Evolutionary conservation across 1,140 invertebrate species (phyloP), one percentile per base, ranked within the genome.

Genomic region (Hylaeus volcanicus): DNA sequence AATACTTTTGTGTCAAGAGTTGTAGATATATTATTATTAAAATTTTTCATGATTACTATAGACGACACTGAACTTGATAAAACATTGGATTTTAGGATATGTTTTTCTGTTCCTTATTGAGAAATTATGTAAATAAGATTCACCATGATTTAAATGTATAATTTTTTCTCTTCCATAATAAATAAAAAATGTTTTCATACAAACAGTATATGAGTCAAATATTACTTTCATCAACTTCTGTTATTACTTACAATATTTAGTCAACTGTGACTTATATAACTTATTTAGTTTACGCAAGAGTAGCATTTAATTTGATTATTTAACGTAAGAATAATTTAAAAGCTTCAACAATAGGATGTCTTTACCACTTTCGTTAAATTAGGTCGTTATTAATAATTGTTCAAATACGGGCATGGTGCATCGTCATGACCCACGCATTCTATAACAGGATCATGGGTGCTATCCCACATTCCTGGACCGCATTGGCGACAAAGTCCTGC

Each of bases 391-490:
- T 89, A 87, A 61, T 92, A 92, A 82, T 90, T 90, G 53, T 91
- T 90, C n/a, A 88, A 93, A 86, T 92, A 91, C 12, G 93, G 93
- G 76, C 93, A 94, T 1, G 88, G 73, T 14, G 81, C 82, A 55
- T 89, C 88, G 45, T 84, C 84, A 72, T 92, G 92, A 48, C 95
- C 95, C n/a, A 94, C 94, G 81, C 96, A 96, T 84, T 96, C 96
- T 37, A 97, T 94, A 14, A 96, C 95, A 2, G 96, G 96, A 72
- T 96, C 94, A 91, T 98, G 97, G 6, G 96, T 96, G 74, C 97
- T 98, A 92, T 98, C 98, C 98, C 98, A 98, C 94, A 98, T 98
- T 5, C 97, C 98, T 5, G 97, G 97, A 3, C 97, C 97, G 89
- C 97, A 98, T 56, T 97, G 95, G 83, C 97, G 96, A 91, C 98